Base-by-base conservation (phyloP, 53 echinoderm and acorn worm genomes). In the Antedon mediterranea region DNA sequence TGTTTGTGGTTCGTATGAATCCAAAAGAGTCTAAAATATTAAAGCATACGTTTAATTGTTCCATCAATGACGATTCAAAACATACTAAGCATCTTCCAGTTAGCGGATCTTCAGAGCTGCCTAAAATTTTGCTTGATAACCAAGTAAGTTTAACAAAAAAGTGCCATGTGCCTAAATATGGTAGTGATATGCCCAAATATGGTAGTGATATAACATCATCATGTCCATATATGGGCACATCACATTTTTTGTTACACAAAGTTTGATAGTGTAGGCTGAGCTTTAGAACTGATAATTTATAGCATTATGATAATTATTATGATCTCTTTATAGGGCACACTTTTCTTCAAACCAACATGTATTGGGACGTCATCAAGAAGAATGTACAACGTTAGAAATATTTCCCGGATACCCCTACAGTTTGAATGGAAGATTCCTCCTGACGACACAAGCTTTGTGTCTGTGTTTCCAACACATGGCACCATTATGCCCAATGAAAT, bases 341-440 rank as follows among this genome's bases (percentile, higher is more conserved):
- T 92, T 26, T 97, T 75, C 85, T 97, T 97, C 88, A 97, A 97
- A 78, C 89, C 90, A 28, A 97, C 92, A 26, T 97, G 97, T 42
- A 75, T 92, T 31, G 97, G 97, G 28, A 92, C 92, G 0, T 84
- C 88, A 20, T 91, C 91, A 33, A 81, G 76, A 74, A 87, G 92
- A 32, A 82, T 81, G 28, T 92, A 91, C 84, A 92, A 90, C 77
- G 86, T 97, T 31, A 84, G 83, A 72, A 92, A 97, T 43, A 88
- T 86, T 1, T 95, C 95, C 33, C 73, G 95, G 30, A 83, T 91
- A 57, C 88, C 95, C 57, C 83, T 97, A 18, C 77, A 87, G 33
- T 97, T 83, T 70, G 82, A 84, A 42, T 97, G 97, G 97, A 87
- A 77, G 75, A 71, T 92, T 43, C 74, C 85, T 42, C 82, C 81